A percentile compares a stretch with the other conserved stretches of the same genome.
These are phyloP conservation scores for Daktulosphaira vitifoliae DNA, from an alignment of 1,140 invertebrate genomes.

Conservation along the genomic window DNA sequence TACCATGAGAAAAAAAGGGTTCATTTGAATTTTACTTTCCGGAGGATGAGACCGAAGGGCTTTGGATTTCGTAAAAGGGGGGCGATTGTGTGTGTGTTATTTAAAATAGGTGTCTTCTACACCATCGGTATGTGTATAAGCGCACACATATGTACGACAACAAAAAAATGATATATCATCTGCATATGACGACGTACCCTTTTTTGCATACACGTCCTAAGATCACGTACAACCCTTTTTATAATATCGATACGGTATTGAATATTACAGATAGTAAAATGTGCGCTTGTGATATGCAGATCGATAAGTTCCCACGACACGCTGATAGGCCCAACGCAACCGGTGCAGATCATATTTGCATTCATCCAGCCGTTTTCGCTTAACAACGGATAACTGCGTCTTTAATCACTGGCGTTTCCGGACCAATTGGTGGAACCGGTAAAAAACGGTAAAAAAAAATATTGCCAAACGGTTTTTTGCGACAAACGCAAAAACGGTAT, in stretches of 20 bases:
- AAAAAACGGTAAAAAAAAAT: constrained; percentile 11
- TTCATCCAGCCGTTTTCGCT: too few species aligned
- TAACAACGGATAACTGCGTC: too few species aligned
- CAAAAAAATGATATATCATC: constrained; percentile 27
- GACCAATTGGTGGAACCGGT: constrained; percentile 18
- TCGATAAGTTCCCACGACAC: constrained; percentile 30
- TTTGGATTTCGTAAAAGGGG: constrained; percentile 26
- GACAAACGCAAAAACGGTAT: too few species aligned
- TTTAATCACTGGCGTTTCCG: not conserved
- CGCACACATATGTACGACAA: not conserved
- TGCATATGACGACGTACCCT: constrained; percentile 27
- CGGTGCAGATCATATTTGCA: too few species aligned
- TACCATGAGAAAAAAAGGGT: constrained; percentile 33
- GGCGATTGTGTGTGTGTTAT: constrained; percentile 23
- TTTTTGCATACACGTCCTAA: constrained; percentile 22
- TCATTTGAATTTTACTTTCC: constrained; percentile 32
- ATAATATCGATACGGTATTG: not conserved
- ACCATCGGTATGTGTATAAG: not conserved
- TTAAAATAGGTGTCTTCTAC: constrained; percentile 31
- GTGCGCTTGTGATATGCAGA: constrained; percentile 18
- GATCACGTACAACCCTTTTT: constrained; percentile 21
- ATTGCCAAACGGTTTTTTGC: constrained; percentile 19
- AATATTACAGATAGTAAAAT: too few species aligned
- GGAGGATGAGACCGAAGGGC: constrained; percentile 28
- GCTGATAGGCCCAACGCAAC: not conserved